A percentile compares a stretch with the other conserved stretches of the same genome.
Conservation (phyloP, 2,113 vertebrate genomes). For the Poicephalus meyeri region DNA sequence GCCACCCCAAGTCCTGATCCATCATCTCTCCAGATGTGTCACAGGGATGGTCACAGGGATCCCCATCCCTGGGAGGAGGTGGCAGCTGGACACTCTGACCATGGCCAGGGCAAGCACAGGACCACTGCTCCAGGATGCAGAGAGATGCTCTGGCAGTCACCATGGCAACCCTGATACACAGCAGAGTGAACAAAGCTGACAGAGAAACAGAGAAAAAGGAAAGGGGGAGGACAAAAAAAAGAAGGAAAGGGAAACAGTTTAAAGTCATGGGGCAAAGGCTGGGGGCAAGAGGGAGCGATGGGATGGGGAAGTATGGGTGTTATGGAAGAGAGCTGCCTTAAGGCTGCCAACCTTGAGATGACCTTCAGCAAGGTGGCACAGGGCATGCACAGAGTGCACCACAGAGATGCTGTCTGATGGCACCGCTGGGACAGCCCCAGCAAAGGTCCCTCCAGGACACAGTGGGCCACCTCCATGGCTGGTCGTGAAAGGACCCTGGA, state of each 20-base stretch:
- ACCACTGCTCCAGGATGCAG: neutral
- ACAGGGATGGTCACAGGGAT: neutral
- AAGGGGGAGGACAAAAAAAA: neutral
- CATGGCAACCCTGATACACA: slow-evolving; percentile 70
- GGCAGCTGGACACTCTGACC: neutral
- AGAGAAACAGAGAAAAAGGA: neutral
- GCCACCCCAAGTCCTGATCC: neutral
- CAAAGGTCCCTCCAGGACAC: neutral
- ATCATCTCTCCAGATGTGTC: neutral
- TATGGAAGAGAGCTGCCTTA: neutral
- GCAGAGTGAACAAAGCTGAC: slow-evolving; percentile 54
- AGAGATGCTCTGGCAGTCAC: slow-evolving; percentile 58
- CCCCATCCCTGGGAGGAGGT: neutral
- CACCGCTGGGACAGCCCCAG: rapidly evolving
- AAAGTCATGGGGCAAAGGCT: neutral
- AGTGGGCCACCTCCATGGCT: neutral
- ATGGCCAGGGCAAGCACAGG: neutral
- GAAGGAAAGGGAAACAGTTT: neutral
- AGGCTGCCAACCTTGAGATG: neutral
- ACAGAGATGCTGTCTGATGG: rapidly evolving
- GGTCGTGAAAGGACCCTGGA: neutral
- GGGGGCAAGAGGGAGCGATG: rapidly evolving
- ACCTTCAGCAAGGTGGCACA: neutral
- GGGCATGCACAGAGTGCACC: rapidly evolving
- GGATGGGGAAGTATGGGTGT: neutral